Base-by-base conservation (phyloP, 2,113 vertebrate genomes). In the Cinclus cinclus region DNA sequence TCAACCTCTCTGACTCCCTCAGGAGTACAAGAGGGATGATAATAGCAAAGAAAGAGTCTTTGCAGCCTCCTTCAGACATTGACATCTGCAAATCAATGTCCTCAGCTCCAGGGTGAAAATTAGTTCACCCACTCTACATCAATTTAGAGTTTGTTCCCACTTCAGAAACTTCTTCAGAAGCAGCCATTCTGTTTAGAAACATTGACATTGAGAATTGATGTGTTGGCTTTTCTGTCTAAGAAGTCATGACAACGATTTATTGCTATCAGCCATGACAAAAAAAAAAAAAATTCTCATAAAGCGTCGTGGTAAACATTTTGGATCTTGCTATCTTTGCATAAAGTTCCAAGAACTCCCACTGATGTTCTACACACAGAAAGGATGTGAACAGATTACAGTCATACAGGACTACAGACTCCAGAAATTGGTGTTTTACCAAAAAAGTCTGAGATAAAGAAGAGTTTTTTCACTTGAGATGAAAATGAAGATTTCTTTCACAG, bases 61-160 rank as follows among this genome's bases (percentile, higher is more conserved):
- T 89, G 44, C 53, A 92, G 69, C 58, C 58, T 94, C 74, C 83
- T 79, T 71, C 76, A 49, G 53, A 73, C 27, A 64, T 83, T 42
- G 80, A 90, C 58, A 92, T 89, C 76, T 92, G 65, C 87, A 92
- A 94, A 87, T 84, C 92, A 63, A 52, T 67, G 90, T 35, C 78
- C 67, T 92, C 74, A 78, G 83, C 47, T 64, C 65, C 6, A 41
- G 30, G 49, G 65, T 53, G 49, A 91, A 89, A 94, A 85, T 89
- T 49, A 87, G 70, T 80, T 94, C 52, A 81, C 23, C 35, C 70
- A 46, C 53, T 62, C 73, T 63, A 63, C 53, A 63, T 68, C 88
- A 87, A 60, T 87, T 70, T 60, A 25, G 58, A 92, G 73, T 84
- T 89, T 79, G 64, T 64, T 84, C 44, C n/a, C 58, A 39, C 73